These are phyloP conservation scores for Acleris holmiana DNA, from an alignment of 2,888 invertebrate species.

Conservation along the genomic window DNA sequence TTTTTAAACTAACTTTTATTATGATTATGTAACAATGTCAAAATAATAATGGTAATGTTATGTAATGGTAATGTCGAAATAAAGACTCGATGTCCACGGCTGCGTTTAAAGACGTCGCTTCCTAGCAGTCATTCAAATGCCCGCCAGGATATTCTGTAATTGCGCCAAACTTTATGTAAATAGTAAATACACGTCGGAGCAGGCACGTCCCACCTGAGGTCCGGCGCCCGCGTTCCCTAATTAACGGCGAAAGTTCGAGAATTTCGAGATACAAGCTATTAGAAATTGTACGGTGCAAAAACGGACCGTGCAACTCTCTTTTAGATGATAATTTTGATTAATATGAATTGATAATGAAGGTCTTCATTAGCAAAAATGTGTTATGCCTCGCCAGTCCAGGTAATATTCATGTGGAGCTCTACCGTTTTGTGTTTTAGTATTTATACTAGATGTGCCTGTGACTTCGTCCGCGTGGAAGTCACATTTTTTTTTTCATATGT, in stretches of 20 bases:
- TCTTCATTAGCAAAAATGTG: conserved; percentile 11
- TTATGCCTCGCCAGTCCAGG: neutral
- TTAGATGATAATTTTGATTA: conserved; percentile 32
- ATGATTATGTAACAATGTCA: too few species aligned
- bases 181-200: conserved; percentile 61
- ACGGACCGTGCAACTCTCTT: conserved; percentile 32
- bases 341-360: conserved; percentile 30
- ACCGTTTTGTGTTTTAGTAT: neutral
- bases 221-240: conserved; percentile 58
- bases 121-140: conserved; percentile 38
- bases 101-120: conserved; percentile 15
- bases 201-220: conserved; percentile 67
- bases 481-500: too few species aligned
- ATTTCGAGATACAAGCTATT: conserved; percentile 54
- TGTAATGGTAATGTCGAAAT: too few species aligned
- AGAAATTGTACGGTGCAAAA: conserved; percentile 48
- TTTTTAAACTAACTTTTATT: too few species aligned
- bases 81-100: neutral
- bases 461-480: too few species aligned
- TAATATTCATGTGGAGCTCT: neutral
- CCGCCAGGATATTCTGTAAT: conserved; percentile 49
- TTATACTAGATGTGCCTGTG: too few species aligned
- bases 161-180: conserved; percentile 69
- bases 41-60: too few species aligned
- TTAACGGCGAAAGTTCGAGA: conserved; percentile 70